phyloP scores from a whole-genome alignment of 2,888 invertebrate genomes.

The Zelleria hepariella region DNA sequence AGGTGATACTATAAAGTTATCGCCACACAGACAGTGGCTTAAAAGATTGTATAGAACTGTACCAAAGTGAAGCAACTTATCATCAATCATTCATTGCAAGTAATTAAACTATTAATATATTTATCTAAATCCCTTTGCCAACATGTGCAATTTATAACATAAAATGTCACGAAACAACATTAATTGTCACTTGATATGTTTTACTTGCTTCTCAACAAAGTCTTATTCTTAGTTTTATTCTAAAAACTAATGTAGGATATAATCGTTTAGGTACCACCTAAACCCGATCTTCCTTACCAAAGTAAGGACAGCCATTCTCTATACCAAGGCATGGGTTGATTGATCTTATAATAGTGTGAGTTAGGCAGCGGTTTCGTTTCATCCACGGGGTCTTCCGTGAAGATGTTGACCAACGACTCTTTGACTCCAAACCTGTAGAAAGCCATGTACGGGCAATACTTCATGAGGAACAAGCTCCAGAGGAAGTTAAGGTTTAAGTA shows the following conservation, averaged over 20 bases:
- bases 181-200: background rate
- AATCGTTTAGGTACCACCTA: no score
- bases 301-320: slow-evolving; percentile 26
- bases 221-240: no score
- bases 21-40: no score
- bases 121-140: no score
- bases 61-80: no score
- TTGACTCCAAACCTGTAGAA: slow-evolving; percentile 75
- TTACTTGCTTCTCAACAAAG: background rate
- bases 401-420: slow-evolving; percentile 74
- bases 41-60: no score
- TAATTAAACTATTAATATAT: no score
- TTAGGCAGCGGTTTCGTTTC: slow-evolving; percentile 42
- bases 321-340: slow-evolving; percentile 32
- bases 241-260: no score
- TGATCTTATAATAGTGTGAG: slow-evolving; percentile 32
- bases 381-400: slow-evolving; percentile 47
- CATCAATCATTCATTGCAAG: no score
- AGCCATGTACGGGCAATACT: slow-evolving; percentile 78
- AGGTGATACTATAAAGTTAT: no score
- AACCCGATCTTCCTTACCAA: slow-evolving; percentile 24
- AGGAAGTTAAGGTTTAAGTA: slow-evolving; percentile 75
- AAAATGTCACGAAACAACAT: no score
- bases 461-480: slow-evolving; percentile 73
- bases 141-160: no score